These are phyloP conservation scores for Nymphicus hollandicus DNA, from an alignment of 2,113 vertebrate genomes.

Conservation along the genomic window DNA sequence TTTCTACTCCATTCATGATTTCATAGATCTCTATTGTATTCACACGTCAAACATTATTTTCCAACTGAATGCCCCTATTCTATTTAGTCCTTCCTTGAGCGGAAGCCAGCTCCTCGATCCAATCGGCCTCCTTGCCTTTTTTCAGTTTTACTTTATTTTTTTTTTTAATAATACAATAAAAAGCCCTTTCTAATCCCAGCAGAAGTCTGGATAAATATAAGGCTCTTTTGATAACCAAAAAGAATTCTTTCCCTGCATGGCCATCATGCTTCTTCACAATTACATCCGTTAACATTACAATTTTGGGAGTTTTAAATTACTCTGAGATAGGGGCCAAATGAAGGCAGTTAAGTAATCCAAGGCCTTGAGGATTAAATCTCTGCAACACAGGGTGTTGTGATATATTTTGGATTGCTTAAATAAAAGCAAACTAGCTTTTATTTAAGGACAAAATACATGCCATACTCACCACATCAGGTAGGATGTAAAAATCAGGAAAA, in stretches of 20 bases:
- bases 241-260: not conserved
- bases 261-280: not conserved
- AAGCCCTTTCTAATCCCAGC: not conserved
- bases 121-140: constrained; percentile 2
- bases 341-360: not conserved
- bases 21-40: constrained; percentile 48
- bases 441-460: not conserved
- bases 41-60: constrained; percentile 44
- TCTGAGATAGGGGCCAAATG: not conserved
- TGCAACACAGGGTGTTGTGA: not conserved
- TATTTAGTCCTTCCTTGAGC: constrained; percentile 37
- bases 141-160: not conserved
- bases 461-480: constrained; percentile 92
- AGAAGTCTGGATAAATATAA: constrained; percentile 33
- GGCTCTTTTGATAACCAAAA: not conserved
- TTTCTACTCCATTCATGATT: constrained; percentile 20
- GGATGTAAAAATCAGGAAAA: constrained; percentile 88
- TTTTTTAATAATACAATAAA: constrained; percentile 18
- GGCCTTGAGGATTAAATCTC: not conserved
- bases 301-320: not conserved
- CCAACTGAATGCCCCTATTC: constrained; percentile 35
- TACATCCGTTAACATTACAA: not conserved
- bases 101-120: constrained; percentile 12
- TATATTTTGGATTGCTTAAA: not conserved
- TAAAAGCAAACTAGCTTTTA: not conserved